phyloP scores from a whole-genome alignment of 1,140 invertebrate species.

The Trichonephila clavata region DNA sequence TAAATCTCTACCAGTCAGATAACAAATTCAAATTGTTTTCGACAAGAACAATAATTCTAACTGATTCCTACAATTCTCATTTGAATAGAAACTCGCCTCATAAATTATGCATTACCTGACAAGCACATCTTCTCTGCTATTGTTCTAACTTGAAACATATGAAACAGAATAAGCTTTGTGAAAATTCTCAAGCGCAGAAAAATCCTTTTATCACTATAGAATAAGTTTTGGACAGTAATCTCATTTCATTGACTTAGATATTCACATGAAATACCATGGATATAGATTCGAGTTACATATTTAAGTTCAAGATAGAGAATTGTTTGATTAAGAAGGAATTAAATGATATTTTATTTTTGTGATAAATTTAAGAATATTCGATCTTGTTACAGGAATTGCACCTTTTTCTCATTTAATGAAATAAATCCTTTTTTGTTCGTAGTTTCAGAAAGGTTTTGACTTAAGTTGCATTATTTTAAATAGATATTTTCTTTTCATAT shows the following conservation, averaged over 20 bases:
- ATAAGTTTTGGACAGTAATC: background rate
- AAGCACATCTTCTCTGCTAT: background rate
- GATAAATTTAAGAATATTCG: no score
- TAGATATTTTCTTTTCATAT: no score
- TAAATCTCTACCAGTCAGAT: background rate
- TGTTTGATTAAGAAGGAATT: background rate
- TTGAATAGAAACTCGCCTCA: background rate
- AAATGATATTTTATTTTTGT: background rate
- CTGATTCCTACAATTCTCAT: background rate
- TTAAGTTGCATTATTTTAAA: no score
- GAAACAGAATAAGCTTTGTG: background rate
- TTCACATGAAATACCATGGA: background rate
- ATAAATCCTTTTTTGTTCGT: no score
- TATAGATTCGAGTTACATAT: background rate
- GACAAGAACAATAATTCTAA: constrained; percentile 25
- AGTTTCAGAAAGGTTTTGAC: no score
- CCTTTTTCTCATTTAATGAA: no score
- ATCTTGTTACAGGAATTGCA: no score
- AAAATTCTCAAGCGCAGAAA: background rate
- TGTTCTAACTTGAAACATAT: background rate
- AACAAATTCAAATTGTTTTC: background rate
- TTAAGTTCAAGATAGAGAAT: background rate
- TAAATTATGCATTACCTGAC: constrained; percentile 37
- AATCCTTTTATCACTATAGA: background rate
- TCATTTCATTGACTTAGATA: background rate